Evolutionary conservation across 1,140 invertebrate species (phyloP), one percentile per base, ranked within the genome.

Genomic region (Microplitis demolitor): DNA sequence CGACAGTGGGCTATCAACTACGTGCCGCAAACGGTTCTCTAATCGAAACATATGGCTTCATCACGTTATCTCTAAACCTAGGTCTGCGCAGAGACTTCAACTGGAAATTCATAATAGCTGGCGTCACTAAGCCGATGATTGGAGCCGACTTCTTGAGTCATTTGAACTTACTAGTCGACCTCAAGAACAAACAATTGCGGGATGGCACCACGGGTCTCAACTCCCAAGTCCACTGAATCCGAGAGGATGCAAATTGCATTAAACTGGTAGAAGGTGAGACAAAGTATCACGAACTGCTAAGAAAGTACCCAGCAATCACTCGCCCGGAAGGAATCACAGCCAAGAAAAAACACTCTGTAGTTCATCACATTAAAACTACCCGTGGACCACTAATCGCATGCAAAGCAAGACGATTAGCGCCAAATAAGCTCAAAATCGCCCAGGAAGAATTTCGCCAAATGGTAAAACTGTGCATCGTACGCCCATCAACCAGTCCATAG

Each of bases 401-500:
- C 16, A 37, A n/a, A 39, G 61, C 68, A 8, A 68, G 72, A 70
- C 31, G 75, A 6, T 73, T 80, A 3, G 56, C 79, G 1, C 67
- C 77, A 0, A 73, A 77, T 8, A 78, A 24, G 24, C 24, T 24
- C 24, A 24, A 24, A 24, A 24, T 24, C 2, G 24, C 24, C 24
- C 24, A 24, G 62, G 62, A 73, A 24, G 75, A 80, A 66, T 80
- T 84, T 45, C 24, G 79, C 33, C 35, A 24, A 13, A n/a, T 87
- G 77, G 58, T 76, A 3, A 71, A 79, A 35, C 39, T 66, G 9
- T 78, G 77, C 11, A 76, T 82, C 9, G 73, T 76, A 14, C 72
- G 81, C 2, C 82, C 80, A 1, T 83, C 82, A 3, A 79, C 54
- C 13, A 85, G 84, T 64, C 74, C 83, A 13, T 89, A 83, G 83